These are phyloP conservation scores for Caenorhabditis sinica DNA, from an alignment of 2,888 invertebrate species.

Conservation along the genomic window DNA sequence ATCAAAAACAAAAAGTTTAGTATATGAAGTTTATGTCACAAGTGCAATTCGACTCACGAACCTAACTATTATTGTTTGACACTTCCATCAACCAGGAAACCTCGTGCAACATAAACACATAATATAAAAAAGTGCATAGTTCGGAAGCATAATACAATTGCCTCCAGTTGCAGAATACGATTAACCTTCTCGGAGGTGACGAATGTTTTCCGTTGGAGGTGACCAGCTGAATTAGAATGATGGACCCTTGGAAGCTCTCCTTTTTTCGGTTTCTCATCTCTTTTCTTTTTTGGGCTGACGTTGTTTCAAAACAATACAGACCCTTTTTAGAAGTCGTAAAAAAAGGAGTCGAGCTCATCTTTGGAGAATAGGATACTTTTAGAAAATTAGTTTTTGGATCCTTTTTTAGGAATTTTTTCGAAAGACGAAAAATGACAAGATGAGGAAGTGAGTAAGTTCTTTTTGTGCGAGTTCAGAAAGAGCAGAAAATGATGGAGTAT, in stretches of 20 bases:
- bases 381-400: slow-evolving; percentile 44
- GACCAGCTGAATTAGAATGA: slow-evolving; percentile 56
- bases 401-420: slow-evolving; percentile 2
- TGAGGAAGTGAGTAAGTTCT: slow-evolving; percentile 12
- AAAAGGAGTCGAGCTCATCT: slow-evolving; percentile 19
- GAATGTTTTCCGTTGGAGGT: slow-evolving; percentile 37
- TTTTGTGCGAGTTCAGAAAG: slow-evolving; percentile 18
- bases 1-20: too few relatives aligned
- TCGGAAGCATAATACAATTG: slow-evolving; percentile 10
- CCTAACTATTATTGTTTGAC: neutral
- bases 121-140: slow-evolving; percentile 13
- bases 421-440: neutral
- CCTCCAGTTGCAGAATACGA: slow-evolving; percentile 18
- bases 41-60: too few relatives aligned
- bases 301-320: slow-evolving; percentile 41
- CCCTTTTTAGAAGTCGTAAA: slow-evolving; percentile 46
- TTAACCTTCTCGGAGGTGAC: slow-evolving; percentile 37
- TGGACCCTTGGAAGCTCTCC: slow-evolving; percentile 25
- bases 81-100: slow-evolving; percentile 1
- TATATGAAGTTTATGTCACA: too few relatives aligned
- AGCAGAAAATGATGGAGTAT: slow-evolving; percentile 10
- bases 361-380: slow-evolving; percentile 38
- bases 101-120: neutral
- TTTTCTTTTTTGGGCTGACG: slow-evolving; percentile 1
- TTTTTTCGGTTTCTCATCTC: neutral